Evolutionary conservation across 2,113 vertebrate species (phyloP), one percentile per base, ranked within the genome.

Genomic region (Lasiurus cinereus): DNA sequence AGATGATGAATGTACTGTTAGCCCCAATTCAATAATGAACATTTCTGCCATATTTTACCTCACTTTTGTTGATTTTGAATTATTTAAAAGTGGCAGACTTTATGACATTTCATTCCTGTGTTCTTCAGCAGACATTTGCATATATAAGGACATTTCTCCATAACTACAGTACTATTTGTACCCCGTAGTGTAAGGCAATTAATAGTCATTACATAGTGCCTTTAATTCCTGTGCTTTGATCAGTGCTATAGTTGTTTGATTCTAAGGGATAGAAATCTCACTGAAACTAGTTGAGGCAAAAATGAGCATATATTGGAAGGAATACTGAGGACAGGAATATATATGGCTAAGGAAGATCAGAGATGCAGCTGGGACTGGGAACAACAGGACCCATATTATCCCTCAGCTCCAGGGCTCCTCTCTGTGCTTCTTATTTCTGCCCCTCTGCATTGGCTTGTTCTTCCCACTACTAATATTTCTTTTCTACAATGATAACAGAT

Each of bases 201-300:
- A 54, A 24, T 14, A 76, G 1, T 76, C 39, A 82, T 54, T 72
- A 36, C 22, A 15, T 18, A 62, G 14, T 80, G 33, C 48, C 14
- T 33, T 67, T 59, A n/a, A 24, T 69, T n/a, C 50, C 31, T 91
- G 27, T 70, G 11, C 69, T 91, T 70, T 29, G 10, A 12, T 83
- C 79, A 22, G 12, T 64, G 18, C 36, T 86, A 1, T 78, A 46
- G 24, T 62, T 36, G 29, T 90, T 79, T 76, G 36, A 10, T 80
- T 91, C 9, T 77, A 80, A 91, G 15, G 79, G 39, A 52, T 50
- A 78, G 83, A 96, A 94, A 29, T 62, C 39, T 95, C 33, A 72
- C 13, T 64, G 21, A 95, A 84, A 64, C 5, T 67, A 22, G 0
- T 29, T 69, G 13, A 87, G 24, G 33, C 39, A 90, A 48, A 91